Percentiles rank a stretch among this genome's conserved stretches.
Conservation (phyloP, 2,113 vertebrate species). For the Herpailurus yagouaroundi region DNA sequence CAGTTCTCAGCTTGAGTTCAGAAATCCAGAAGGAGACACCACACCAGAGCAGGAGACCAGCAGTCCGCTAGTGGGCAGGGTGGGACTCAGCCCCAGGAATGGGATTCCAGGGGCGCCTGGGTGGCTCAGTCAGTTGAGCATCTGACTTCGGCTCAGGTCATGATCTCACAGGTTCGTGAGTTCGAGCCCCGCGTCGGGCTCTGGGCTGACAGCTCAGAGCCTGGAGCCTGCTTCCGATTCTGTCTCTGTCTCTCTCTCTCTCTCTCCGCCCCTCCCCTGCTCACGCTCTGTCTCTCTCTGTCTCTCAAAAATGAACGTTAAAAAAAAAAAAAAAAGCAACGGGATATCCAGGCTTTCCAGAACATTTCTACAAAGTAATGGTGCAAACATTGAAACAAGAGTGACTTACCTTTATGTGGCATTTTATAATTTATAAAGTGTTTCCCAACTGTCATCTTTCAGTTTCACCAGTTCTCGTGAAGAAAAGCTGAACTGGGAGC, state of each 20-base stretch:
- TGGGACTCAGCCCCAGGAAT: background rate
- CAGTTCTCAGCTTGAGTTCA: background rate
- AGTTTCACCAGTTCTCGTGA: background rate
- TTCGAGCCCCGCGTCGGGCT: too few relatives aligned
- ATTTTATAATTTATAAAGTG: background rate
- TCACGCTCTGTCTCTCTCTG: too few relatives aligned
- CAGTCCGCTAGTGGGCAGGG: background rate
- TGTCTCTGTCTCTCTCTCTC: too few relatives aligned
- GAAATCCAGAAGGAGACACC: background rate
- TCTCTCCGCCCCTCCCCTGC: too few relatives aligned
- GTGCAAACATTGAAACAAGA: background rate
- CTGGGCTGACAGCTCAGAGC: too few relatives aligned
- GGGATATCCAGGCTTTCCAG: background rate
- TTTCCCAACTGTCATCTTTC: background rate
- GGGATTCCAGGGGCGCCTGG: too few relatives aligned
- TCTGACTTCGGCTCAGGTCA: too few relatives aligned
- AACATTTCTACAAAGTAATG: background rate
- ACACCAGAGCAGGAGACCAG: accelerated
- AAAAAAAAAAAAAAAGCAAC: background rate
- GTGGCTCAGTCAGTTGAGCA: too few relatives aligned
- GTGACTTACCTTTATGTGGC: background rate
- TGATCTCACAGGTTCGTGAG: too few relatives aligned
- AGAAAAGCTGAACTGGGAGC: background rate
- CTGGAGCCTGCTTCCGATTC: too few relatives aligned
- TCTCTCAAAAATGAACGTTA: too few relatives aligned